A percentile compares a stretch with the other conserved stretches of the same genome.
Conservation (phyloP, 2,888 invertebrate species). For the Euproctis similis region DNA sequence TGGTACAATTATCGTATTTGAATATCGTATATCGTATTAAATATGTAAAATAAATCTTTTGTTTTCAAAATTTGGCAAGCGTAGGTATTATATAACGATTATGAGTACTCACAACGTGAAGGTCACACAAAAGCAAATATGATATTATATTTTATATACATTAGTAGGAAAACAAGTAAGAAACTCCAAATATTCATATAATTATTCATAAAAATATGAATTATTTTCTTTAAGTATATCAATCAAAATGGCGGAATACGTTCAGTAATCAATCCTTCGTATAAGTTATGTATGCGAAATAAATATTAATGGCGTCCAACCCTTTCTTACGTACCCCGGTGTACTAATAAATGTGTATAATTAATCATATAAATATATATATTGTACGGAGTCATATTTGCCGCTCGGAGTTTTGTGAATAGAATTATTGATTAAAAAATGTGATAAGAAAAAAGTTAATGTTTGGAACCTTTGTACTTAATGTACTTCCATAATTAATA, state of each 20-base stretch:
- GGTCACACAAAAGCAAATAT: too few relatives aligned
- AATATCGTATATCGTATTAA: too few relatives aligned
- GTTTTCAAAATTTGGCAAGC: too few relatives aligned
- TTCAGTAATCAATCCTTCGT: conserved; percentile 40
- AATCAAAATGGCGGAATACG: conserved; percentile 29
- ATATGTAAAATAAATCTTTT: too few relatives aligned
- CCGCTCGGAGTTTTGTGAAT: conserved; percentile 6
- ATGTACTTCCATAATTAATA: too few relatives aligned
- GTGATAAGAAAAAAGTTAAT: conserved; percentile 4
- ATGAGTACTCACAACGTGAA: too few relatives aligned
- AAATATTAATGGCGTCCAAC: conserved; percentile 67
- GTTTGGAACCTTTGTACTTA: too few relatives aligned
- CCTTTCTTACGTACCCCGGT: conserved; percentile 62
- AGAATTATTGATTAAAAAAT: conserved; percentile 7
- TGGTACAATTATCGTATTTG: too few relatives aligned
- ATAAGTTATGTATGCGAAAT: conserved; percentile 60
- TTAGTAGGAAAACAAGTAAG: conserved; percentile 10
- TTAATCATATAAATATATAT: conserved; percentile 68
- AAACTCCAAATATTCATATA: conserved; percentile 10
- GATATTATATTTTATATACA: conserved; percentile 1
- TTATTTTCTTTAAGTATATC: conserved; percentile 22
- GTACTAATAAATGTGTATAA: conserved; percentile 72
- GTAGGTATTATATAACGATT: too few relatives aligned
- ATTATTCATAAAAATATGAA: conserved; percentile 21
- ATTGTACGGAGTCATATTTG: conserved; percentile 27